Evolutionary conservation across 2,888 invertebrate genomes (phyloP).

Genomic region (Zygaena filipendulae): DNA sequence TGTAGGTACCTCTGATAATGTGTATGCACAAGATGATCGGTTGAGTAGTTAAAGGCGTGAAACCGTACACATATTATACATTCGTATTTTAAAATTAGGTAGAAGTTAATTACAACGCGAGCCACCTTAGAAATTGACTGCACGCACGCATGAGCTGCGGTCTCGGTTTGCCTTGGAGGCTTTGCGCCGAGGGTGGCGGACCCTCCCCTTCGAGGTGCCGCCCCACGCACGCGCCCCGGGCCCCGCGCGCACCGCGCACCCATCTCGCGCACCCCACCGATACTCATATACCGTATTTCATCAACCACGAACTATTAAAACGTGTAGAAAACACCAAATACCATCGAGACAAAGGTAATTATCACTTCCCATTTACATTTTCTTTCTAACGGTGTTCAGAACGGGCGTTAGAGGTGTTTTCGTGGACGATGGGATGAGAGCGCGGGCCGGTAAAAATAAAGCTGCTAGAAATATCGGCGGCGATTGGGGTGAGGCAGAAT

Average conservation of each 20-base stretch:
- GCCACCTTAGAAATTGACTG: too few relatives aligned
- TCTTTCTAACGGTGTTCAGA: conserved; percentile 13
- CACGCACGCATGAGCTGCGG: too few relatives aligned
- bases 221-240: conserved; percentile 18
- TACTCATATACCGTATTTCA: conserved; percentile 42
- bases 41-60: too few relatives aligned
- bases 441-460: conserved; percentile 64
- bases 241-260: conserved; percentile 35
- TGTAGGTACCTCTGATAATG: too few relatives aligned
- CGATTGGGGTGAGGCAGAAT: conserved; percentile 64
- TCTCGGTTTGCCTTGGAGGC: too few relatives aligned
- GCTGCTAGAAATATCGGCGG: conserved; percentile 35
- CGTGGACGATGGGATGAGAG: conserved; percentile 52
- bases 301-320: conserved; percentile 40
- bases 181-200: too few relatives aligned
- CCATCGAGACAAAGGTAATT: conserved; percentile 38
- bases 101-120: too few relatives aligned
- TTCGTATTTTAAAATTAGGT: too few relatives aligned
- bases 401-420: conserved; percentile 17
- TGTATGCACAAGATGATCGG: too few relatives aligned
- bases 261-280: conserved; percentile 35
- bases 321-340: conserved; percentile 38
- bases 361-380: conserved; percentile 18
- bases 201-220: conserved; percentile 17
- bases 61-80: too few relatives aligned